Evolutionary conservation across 2,888 invertebrate species (phyloP).

Genomic region (Lamellibrachia columna): DNA sequence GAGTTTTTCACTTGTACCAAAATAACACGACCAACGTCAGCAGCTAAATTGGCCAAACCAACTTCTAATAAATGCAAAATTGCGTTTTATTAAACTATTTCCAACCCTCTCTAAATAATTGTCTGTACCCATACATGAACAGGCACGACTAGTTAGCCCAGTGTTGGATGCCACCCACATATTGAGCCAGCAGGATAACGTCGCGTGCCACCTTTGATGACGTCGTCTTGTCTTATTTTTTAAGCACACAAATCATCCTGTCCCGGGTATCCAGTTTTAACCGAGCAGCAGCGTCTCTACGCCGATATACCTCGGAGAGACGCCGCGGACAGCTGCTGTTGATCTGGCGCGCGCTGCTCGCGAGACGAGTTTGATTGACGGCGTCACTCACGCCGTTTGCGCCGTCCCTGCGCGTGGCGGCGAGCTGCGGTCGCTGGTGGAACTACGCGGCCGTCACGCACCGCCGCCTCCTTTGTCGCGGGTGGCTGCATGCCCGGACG

Average conservation of each 20-base stretch:
- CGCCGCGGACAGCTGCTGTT: background rate
- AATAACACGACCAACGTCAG: background rate
- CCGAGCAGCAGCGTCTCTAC: background rate
- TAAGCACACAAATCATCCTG: slow-evolving; percentile 6
- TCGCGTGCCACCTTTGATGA: slow-evolving; percentile 12
- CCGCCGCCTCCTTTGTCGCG: background rate
- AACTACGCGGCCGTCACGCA: background rate
- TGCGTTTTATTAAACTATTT: background rate
- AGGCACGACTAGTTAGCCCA: background rate
- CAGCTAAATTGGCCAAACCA: background rate
- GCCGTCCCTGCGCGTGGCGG: background rate
- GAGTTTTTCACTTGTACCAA: background rate
- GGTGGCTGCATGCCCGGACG: background rate
- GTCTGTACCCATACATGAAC: background rate
- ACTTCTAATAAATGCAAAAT: background rate
- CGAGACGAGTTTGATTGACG: background rate
- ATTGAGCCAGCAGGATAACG: background rate
- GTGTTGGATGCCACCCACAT: background rate
- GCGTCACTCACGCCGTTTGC: background rate
- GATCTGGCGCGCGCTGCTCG: background rate
- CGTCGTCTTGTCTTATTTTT: background rate
- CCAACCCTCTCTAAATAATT: background rate
- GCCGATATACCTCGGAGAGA: background rate
- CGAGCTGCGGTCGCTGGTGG: background rate
- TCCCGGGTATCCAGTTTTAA: background rate